Base-by-base conservation (phyloP, 2,888 invertebrate genomes). In the Argyresthia albistria region DNA sequence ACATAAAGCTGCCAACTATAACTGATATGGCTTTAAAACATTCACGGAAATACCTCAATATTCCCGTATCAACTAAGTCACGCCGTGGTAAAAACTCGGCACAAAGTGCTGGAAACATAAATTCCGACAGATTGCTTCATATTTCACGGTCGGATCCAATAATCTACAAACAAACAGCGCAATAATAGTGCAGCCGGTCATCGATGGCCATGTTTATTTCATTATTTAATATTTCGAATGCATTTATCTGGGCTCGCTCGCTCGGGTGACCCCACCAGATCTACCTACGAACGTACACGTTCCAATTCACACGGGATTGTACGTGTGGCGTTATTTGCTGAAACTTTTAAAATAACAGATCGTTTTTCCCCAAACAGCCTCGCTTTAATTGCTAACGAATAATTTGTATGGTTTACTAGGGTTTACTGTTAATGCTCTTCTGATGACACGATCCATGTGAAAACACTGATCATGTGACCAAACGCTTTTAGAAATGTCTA, bases 331-430 rank as follows among this genome's bases (percentile, higher is more conserved):
- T 67, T 70, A 71, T 69, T 72, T 70, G n/a, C 39, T 70, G 64
- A 69, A 72, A 72, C 66, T 72, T 73, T 25, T 25, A 6, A 25
- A 35, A 47, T 67, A 69, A 73, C 71, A 65, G 56, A 54, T 55
- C 58, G 58, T 62, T 59, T 65, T 57, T 64, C 60, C 59, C 56
- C 54, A 52, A 43, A 57, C 58, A 57, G 25, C 3, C 59, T 14
- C 1, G n/a, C 10, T 45, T 45, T 45, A 14, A 12, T 45, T 45
- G 12, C 14, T 3, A 39, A n/a, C 39, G n/a, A 11, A 11, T 39
- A 39, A 39, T 39, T 39, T 39, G 39, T 39, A 39, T n/a, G 39
- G 39, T 39, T 39, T 39, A 8, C n/a, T 39, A 3, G 39, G 8
- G 7, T 9, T 8, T 9, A 3, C 9, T n/a, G 39, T 39, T 39